Evolutionary conservation across 2,888 invertebrate species (phyloP), one percentile per base, ranked within the genome.

Genomic region (Nipponacmea schrenckii): DNA sequence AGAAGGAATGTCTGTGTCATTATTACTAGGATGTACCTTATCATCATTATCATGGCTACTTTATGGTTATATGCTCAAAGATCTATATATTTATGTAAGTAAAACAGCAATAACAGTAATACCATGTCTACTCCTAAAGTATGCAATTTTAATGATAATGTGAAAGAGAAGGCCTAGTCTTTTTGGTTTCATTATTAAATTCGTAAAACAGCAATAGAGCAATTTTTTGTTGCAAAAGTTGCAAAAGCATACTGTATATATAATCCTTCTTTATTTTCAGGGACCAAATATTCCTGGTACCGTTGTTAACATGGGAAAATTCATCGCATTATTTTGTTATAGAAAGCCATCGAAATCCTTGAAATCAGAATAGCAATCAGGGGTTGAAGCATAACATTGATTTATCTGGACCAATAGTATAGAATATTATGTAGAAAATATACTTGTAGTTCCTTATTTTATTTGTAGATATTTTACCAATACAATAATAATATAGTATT

Each of bases 1-100:
- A 0, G 76, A 80, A 8, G 78, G 79, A 20, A 73, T 82, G 70
- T 79, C 81, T 0, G n/a, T 74, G 31, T 67, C 76, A 17, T 75
- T 83, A 78, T 26, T 80, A 50, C 63, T 80, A 26, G 73, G 77
- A 2, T 78, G 79, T 10, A 45, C 73, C 10, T 44, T 75, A 15
- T 80, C 80, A 67, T 67, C 70, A 17, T 24, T 71, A 26, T 76
- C 75, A 15, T 83, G 83, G 83, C 71, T 80, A n/a, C 24, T 74
- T 44, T 83, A 81, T 56, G 83, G 83, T 12, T 56, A 76, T 14
- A 66, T 82, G 69, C 75, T 83, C 48, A 73, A 77, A 17, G 82
- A 83, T 72, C 62, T 79, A 27, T 77, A 79, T 71, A 78, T 82
- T 27, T 81, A 81, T 70, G 82, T 82, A 71, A 77, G 80, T 81